Conservation (phyloP, 1,140 invertebrate genomes). For the Ceratina japonica region DNA sequence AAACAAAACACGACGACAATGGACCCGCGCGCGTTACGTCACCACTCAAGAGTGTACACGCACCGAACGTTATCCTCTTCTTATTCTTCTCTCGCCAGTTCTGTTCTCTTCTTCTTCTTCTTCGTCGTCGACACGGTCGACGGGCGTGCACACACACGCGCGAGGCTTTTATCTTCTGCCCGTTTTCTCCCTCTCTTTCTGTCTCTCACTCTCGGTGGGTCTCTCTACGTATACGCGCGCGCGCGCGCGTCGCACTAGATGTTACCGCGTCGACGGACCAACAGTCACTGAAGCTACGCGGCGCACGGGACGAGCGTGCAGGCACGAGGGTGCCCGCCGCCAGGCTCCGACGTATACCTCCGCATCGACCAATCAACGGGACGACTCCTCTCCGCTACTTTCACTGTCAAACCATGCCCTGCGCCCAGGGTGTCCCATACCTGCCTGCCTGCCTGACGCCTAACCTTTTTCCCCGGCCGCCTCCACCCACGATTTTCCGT, state of each 20-base stretch:
- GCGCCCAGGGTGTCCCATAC: slow-evolving; percentile 48
- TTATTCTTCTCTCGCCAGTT: too few relatives aligned
- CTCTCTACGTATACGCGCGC: neutral
- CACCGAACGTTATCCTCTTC: too few relatives aligned
- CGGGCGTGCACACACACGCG: neutral
- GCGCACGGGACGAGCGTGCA: slow-evolving; percentile 26
- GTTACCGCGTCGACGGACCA: slow-evolving; percentile 57
- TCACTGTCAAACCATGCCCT: slow-evolving; percentile 71
- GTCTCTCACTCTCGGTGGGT: too few relatives aligned
- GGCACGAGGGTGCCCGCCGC: slow-evolving; percentile 51
- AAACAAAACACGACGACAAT: slow-evolving; percentile 19
- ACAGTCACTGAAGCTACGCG: slow-evolving; percentile 70
- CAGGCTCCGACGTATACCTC: slow-evolving; percentile 38
- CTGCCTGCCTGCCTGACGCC: slow-evolving; percentile 28
- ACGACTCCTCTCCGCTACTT: slow-evolving; percentile 60
- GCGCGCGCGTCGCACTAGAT: neutral
- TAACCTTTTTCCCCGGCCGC: slow-evolving; percentile 21
- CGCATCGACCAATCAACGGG: slow-evolving; percentile 30
- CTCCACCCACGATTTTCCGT: slow-evolving; percentile 11
- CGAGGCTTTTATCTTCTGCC: neutral
- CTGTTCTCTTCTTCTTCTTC: too few relatives aligned
- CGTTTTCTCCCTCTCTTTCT: too few relatives aligned
- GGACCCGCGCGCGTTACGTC: slow-evolving; percentile 5
- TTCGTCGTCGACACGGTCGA: too few relatives aligned
- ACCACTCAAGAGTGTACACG: neutral